Conservation (phyloP, 2,888 invertebrate species). For the Clitarchus hookeri region DNA sequence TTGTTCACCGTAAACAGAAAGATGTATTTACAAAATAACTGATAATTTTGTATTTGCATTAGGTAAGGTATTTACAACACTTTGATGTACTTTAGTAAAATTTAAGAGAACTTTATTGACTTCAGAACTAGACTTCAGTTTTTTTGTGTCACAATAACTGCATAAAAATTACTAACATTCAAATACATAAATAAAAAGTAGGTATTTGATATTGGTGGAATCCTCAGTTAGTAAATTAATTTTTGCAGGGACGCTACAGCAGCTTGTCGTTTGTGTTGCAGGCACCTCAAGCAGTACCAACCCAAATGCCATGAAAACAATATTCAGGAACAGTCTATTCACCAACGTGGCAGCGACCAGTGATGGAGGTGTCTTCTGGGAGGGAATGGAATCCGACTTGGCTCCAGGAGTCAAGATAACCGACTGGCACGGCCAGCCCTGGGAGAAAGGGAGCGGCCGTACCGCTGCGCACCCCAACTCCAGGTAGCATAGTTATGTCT, state of each 20-base stretch:
- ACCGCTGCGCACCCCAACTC: conserved; percentile 98
- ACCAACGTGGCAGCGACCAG: conserved; percentile 96
- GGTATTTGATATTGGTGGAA: background rate
- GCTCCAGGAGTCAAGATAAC: conserved; percentile 65
- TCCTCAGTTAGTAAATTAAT: background rate
- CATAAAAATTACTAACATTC: background rate
- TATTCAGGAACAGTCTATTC: conserved; percentile 91
- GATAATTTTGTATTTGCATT: no score
- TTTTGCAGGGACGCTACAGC: conserved; percentile 19
- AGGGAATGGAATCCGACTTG: conserved; percentile 87
- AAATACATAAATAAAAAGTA: background rate
- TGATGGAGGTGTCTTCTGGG: conserved; percentile 98
- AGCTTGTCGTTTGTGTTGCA: conserved; percentile 45
- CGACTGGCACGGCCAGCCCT: conserved; percentile 84
- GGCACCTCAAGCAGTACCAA: conserved; percentile 89
- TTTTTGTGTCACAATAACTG: background rate
- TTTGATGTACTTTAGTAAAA: no score
- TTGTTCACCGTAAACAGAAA: no score
- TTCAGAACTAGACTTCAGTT: no score
- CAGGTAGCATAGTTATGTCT: conserved; percentile 58
- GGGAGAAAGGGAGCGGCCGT: conserved; percentile 67
- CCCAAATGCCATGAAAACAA: conserved; percentile 95
- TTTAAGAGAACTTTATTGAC: no score
- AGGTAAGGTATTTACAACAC: no score
- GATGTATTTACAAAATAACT: no score